phyloP scores from a whole-genome alignment of 2,797 vertebrate species.

The Pipistrellus kuhlii region DNA sequence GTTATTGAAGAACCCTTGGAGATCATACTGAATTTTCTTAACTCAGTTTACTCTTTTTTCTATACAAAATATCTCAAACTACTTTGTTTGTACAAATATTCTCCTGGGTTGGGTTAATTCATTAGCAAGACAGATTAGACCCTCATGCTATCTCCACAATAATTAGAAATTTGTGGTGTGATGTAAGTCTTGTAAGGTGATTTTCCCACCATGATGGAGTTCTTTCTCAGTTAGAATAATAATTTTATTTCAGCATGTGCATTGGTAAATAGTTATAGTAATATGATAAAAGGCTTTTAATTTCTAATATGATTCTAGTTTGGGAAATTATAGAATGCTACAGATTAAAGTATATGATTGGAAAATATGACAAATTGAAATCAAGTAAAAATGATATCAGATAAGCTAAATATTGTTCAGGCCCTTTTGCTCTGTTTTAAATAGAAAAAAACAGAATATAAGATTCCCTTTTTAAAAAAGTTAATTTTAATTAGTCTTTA shows the following conservation, averaged over 20 bases:
- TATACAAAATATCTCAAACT: background rate
- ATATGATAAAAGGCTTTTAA: background rate
- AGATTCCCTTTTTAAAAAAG: background rate
- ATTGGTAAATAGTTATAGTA: background rate
- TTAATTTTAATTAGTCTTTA: background rate
- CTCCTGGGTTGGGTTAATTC: background rate
- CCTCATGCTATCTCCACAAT: background rate
- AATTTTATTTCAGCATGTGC: background rate
- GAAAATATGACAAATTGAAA: slow-evolving; percentile 11
- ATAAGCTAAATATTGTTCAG: background rate
- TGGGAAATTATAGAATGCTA: slow-evolving; percentile 20
- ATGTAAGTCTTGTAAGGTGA: background rate
- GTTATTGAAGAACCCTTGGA: background rate
- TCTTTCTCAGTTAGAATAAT: background rate
- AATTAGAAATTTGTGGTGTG: background rate
- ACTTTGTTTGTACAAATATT: background rate
- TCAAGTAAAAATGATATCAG: background rate
- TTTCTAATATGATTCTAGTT: slow-evolving; percentile 3
- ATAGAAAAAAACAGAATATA: background rate
- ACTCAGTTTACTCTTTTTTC: background rate
- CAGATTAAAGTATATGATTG: background rate
- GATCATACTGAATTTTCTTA: background rate
- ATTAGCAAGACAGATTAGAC: background rate
- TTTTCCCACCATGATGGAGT: background rate
- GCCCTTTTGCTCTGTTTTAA: background rate